Percentiles rank a stretch among this genome's conserved stretches.
phyloP scores from a whole-genome alignment of 2,797 vertebrate genomes.

The Pseudochaenichthys georgianus region DNA sequence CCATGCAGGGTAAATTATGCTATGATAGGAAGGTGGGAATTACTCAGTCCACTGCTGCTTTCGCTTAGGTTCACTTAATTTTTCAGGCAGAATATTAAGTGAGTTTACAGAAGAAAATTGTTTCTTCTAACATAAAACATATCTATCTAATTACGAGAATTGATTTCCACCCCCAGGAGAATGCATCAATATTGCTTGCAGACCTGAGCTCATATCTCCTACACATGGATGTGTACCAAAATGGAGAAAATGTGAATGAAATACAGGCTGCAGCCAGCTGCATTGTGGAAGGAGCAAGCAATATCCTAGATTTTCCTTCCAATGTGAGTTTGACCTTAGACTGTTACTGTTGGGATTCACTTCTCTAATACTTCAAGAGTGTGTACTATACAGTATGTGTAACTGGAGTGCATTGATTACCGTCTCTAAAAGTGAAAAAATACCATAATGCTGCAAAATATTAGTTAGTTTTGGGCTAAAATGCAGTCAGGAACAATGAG shows the following conservation, averaged over 20 bases:
- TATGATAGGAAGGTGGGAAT: background rate
- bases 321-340: slow-evolving; percentile 49
- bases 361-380: background rate
- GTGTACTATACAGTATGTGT: background rate
- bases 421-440: background rate
- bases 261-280: slow-evolving; percentile 62
- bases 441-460: background rate
- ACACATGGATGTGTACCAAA: slow-evolving; percentile 36
- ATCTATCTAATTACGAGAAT: background rate
- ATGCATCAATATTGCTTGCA: slow-evolving; percentile 79
- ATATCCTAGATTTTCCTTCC: slow-evolving; percentile 80
- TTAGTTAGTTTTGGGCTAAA: background rate
- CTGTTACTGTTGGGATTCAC: background rate
- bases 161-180: slow-evolving; percentile 70
- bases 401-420: background rate
- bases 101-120: no score
- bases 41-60: background rate
- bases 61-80: background rate
- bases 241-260: slow-evolving; percentile 57
- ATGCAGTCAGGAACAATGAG: background rate
- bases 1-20: background rate
- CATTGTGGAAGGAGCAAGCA: slow-evolving; percentile 86
- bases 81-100: background rate
- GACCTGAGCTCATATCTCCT: slow-evolving; percentile 84
- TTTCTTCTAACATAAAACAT: background rate